Evolutionary conservation across 1,140 invertebrate species (phyloP), one percentile per base, ranked within the genome.

Genomic region (Grapholita molesta): DNA sequence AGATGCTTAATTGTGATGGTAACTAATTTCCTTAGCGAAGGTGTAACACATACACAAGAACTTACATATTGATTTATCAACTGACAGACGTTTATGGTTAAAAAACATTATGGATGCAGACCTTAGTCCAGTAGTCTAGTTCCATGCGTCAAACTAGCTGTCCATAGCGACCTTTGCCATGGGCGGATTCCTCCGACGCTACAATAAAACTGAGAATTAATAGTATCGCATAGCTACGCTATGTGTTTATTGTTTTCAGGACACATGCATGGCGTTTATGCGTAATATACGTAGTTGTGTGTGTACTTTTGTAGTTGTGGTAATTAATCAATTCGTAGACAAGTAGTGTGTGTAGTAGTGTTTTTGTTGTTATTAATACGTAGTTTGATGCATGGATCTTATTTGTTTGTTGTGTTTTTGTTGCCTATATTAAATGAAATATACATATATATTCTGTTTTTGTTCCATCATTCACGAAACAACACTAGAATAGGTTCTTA

Each of bases 171-270:
- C 18, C 8, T 30, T 61, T 25, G 55, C 55, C 30, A 30, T 61
- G 55, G 55, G 18, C 55, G 32, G 55, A 61, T 61, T 61, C 55
- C 55, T 61, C 25, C 55, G 55, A 61, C 55, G 55, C 55, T 32
- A 61, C 30, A 61, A 6, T 28, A 61, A 28, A 61, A 61, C 55
- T 61, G 55, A 30, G n/a, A 32, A 57, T 15, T 28, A 61, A 61
- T 61, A 61, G 32, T 6, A 7, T 15, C 25, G 55, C 55, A 61
- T 61, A 61, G 55, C 30, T 15, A 4, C n/a, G 32, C 55, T 61
- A 61, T 61, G 55, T 28, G 53, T 61, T 28, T 61, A 61, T 61
- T 61, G 55, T 61, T 61, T 61, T 28, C 55, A 61, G 55, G 55
- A 61, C 55, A 61, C 9, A 25, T 61, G 55, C 55, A 61, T 61